Evolutionary conservation across 2,888 invertebrate species (phyloP).

Genomic region (Heliconius charithonia): DNA sequence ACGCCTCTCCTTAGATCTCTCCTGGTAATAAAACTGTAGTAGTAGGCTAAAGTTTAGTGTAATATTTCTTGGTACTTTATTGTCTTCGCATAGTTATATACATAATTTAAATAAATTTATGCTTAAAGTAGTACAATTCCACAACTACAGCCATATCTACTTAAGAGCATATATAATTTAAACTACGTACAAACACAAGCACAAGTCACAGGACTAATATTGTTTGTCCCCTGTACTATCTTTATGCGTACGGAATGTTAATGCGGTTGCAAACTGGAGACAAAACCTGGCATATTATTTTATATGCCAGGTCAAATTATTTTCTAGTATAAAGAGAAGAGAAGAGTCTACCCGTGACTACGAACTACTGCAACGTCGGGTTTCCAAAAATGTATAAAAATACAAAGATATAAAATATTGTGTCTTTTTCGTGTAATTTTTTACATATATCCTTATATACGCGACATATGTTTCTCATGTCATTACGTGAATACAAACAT

Average conservation of each 20-base stretch:
- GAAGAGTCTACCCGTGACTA: too few species aligned
- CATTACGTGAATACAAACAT: too few species aligned
- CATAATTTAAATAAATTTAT: conserved; percentile 29
- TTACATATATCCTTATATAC: too few species aligned
- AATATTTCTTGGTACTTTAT: conserved; percentile 26
- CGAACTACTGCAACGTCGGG: too few species aligned
- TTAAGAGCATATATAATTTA: conserved; percentile 30
- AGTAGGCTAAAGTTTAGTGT: conserved; percentile 23
- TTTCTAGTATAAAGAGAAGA: too few species aligned
- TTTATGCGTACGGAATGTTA: conserved; percentile 42
- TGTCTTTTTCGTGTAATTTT: too few species aligned
- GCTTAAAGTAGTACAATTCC: conserved; percentile 17
- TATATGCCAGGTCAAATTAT: neutral
- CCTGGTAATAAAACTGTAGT: conserved; percentile 14
- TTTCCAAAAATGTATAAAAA: too few species aligned
- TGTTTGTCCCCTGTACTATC: conserved; percentile 34
- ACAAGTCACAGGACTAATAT: conserved; percentile 27
- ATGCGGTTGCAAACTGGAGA: conserved; percentile 29
- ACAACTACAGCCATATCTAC: conserved; percentile 15
- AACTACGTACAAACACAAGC: conserved; percentile 21
- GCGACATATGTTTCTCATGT: too few species aligned
- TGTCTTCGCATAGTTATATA: conserved; percentile 1
- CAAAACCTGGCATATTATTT: conserved; percentile 26
- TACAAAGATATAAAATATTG: too few species aligned
- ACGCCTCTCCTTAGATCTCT: neutral